Conservation (phyloP, 2,888 invertebrate genomes). For the Criorhina ranunculi region DNA sequence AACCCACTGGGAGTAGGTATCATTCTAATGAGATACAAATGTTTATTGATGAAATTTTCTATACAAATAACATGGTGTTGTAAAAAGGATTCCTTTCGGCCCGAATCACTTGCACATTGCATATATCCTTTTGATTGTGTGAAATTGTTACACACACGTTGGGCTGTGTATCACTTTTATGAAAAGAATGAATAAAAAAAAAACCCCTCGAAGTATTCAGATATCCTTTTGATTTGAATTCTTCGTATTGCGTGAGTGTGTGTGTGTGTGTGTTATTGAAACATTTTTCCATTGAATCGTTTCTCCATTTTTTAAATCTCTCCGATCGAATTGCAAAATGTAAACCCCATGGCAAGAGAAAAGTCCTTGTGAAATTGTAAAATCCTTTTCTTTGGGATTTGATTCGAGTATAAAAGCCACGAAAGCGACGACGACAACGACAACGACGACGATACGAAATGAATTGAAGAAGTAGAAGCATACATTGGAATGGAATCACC, state of each 20-base stretch:
- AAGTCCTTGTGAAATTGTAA: slow-evolving; percentile 60
- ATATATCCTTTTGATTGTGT: slow-evolving; percentile 73
- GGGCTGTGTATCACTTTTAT: slow-evolving; percentile 25
- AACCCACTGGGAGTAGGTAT: slow-evolving; percentile 50
- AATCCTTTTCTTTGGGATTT: slow-evolving; percentile 73
- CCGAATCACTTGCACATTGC: slow-evolving; percentile 66
- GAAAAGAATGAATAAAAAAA: slow-evolving; percentile 33
- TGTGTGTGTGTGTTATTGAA: slow-evolving; percentile 27
- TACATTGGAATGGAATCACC: slow-evolving; percentile 51
- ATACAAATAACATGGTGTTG: slow-evolving; percentile 15
- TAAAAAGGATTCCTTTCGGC: slow-evolving; percentile 69
- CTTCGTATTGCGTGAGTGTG: too few relatives aligned
- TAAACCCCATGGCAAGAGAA: slow-evolving; percentile 48
- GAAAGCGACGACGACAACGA: slow-evolving; percentile 39
- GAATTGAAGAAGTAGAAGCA: slow-evolving; percentile 42
- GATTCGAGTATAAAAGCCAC: slow-evolving; percentile 73
- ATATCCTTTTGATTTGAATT: slow-evolving; percentile 69
- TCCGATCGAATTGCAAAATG: slow-evolving; percentile 72
- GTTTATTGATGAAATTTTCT: slow-evolving; percentile 44
- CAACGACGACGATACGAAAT: slow-evolving; percentile 25
- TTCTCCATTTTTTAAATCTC: slow-evolving; percentile 57
- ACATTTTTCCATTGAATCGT: slow-evolving; percentile 43
- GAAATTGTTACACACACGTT: slow-evolving; percentile 67
- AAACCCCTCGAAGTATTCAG: slow-evolving; percentile 43
- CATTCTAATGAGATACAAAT: slow-evolving; percentile 68